phyloP scores from a whole-genome alignment of 2,888 invertebrate genomes.

The Limenitis arthemis region DNA sequence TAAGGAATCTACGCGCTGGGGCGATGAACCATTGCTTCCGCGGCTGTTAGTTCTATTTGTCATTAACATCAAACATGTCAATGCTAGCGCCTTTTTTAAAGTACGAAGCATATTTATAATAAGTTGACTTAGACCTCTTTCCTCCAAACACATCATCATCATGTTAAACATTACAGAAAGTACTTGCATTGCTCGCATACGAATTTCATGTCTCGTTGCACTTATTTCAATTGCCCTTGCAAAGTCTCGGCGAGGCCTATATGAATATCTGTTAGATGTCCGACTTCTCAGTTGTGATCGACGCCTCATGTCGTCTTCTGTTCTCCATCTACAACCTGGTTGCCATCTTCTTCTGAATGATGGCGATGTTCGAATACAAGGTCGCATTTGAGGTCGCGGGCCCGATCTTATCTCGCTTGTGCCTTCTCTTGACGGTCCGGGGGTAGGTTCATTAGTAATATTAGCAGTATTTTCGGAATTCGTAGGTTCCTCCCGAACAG shows the following conservation, averaged over 20 bases:
- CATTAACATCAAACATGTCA: slow-evolving; percentile 64
- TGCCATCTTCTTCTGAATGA: slow-evolving; percentile 42
- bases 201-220: slow-evolving; percentile 59
- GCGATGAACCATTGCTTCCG: slow-evolving; percentile 33
- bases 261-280: slow-evolving; percentile 38
- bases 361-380: slow-evolving; percentile 35
- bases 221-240: slow-evolving; percentile 53
- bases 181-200: slow-evolving; percentile 66
- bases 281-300: slow-evolving; percentile 38
- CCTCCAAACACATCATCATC: slow-evolving; percentile 69
- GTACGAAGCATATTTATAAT: slow-evolving; percentile 60
- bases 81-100: slow-evolving; percentile 58
- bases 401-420: slow-evolving; percentile 25
- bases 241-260: slow-evolving; percentile 47
- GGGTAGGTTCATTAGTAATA: slow-evolving; percentile 27
- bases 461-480: slow-evolving; percentile 12
- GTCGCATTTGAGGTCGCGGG: slow-evolving; percentile 29
- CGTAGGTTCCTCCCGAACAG: slow-evolving; percentile 18
- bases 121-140: slow-evolving; percentile 56
- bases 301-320: slow-evolving; percentile 49
- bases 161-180: slow-evolving; percentile 67
- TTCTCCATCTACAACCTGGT: slow-evolving; percentile 45
- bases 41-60: slow-evolving; percentile 46
- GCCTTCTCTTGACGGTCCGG: slow-evolving; percentile 29
- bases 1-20: slow-evolving; percentile 44